These are phyloP conservation scores for Microcebus jonahi DNA, from an alignment of 2,113 vertebrate genomes.

Conservation along the genomic window DNA sequence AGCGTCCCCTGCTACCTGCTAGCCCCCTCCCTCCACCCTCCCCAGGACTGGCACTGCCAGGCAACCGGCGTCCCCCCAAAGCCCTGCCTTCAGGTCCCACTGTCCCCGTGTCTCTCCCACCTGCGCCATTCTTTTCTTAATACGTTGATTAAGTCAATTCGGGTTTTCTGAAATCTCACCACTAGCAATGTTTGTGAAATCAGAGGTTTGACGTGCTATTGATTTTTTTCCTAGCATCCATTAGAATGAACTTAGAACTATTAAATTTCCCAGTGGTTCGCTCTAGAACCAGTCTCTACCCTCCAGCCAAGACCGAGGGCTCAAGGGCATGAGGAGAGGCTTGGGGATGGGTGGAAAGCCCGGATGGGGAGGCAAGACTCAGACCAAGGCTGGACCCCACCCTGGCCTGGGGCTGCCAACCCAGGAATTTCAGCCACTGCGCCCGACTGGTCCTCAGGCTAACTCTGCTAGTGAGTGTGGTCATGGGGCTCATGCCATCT, in stretches of 20 bases:
- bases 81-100: fast-evolving
- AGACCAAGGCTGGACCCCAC: neutral
- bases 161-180: neutral
- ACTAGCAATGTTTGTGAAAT: neutral
- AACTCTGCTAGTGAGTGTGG: no score
- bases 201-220: neutral
- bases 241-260: neutral
- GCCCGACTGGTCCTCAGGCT: neutral
- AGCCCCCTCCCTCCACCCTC: fast-evolving
- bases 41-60: neutral
- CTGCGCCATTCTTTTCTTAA: neutral
- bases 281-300: neutral
- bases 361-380: no score
- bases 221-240: neutral
- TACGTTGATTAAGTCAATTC: neutral
- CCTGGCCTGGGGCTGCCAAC: neutral
- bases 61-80: fast-evolving
- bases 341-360: neutral
- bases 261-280: neutral
- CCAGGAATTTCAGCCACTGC: neutral
- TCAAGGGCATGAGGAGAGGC: neutral
- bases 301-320: neutral
- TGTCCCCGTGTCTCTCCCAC: neutral
- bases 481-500: neutral
- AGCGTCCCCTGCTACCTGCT: fast-evolving